phyloP scores from a whole-genome alignment of 2,797 vertebrate genomes.

The Gallinago nigripennis region DNA sequence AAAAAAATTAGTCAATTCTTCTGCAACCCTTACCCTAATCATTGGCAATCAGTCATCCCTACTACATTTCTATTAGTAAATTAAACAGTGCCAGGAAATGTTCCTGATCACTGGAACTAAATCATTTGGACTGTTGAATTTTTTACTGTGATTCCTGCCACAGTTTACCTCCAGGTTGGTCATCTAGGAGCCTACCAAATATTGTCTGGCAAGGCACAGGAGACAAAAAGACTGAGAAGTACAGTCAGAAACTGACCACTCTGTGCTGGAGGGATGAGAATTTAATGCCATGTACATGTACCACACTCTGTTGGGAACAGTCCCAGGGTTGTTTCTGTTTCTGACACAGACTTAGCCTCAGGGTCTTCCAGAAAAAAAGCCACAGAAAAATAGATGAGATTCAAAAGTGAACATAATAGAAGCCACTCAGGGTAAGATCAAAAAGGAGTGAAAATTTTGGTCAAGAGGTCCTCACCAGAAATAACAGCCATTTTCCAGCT shows the following conservation, averaged over 20 bases:
- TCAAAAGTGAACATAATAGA: not conserved
- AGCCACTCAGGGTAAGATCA: not conserved
- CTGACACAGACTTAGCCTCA: not conserved
- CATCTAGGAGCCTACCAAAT: not conserved
- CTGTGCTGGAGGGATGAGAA: not conserved
- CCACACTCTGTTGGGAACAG: not conserved
- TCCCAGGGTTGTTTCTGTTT: not conserved
- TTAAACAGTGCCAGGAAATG: not conserved
- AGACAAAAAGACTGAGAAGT: not conserved
- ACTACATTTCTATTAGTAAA: not conserved
- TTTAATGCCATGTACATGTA: not conserved
- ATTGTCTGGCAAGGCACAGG: not conserved
- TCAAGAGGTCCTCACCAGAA: not conserved
- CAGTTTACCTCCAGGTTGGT: not conserved
- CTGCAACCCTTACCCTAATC: not conserved
- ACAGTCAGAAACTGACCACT: not conserved
- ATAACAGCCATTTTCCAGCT: not conserved
- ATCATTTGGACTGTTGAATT: not conserved
- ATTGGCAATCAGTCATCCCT: not conserved
- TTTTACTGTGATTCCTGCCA: rapidly evolving
- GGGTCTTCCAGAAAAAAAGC: not conserved
- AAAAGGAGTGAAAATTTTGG: not conserved
- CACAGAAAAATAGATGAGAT: not conserved
- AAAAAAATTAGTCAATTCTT: not conserved
- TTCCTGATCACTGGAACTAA: not conserved